These are phyloP conservation scores for Lophius piscatorius DNA, from an alignment of 2,113 vertebrate species.

Conservation along the genomic window DNA sequence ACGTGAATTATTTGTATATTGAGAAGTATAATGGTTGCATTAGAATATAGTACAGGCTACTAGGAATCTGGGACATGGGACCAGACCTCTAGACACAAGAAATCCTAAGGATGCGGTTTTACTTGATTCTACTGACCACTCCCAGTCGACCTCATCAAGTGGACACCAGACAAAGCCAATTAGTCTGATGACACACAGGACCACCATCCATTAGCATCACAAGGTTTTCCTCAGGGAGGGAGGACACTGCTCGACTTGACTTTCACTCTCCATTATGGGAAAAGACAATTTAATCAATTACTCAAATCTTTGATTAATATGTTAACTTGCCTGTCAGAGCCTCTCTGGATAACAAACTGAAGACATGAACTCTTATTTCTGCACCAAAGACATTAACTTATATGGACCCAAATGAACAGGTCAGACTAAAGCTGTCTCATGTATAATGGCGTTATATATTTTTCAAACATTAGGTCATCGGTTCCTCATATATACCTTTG, in stretches of 20 bases:
- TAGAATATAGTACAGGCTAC: not conserved
- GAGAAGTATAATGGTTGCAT: not conserved
- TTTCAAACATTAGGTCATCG: not conserved
- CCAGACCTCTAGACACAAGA: not conserved
- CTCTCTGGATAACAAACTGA: constrained; percentile 13
- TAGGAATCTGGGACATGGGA: not conserved
- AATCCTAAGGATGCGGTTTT: constrained; percentile 44
- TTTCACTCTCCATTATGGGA: constrained; percentile 25
- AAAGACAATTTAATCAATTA: constrained; percentile 42
- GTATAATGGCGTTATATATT: not conserved
- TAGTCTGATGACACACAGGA: constrained; percentile 62
- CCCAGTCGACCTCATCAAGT: constrained; percentile 43
- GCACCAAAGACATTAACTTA: not conserved
- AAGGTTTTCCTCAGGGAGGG: constrained; percentile 13
- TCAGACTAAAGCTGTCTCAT: not conserved
- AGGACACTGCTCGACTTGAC: constrained; percentile 30
- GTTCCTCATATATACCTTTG: not conserved
- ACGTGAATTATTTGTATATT: not conserved
- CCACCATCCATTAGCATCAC: constrained; percentile 34
- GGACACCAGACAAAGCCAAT: constrained; percentile 65
- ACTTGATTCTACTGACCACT: constrained; percentile 37
- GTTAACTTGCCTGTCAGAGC: constrained; percentile 7
- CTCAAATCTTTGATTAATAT: constrained; percentile 43
- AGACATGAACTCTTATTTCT: constrained; percentile 6
- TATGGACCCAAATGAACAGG: not conserved